A percentile compares a stretch with the other conserved stretches of the same genome.
Evolutionary conservation across 2,113 vertebrate genomes (phyloP).

Genomic region (Aptenodytes patagonicus): DNA sequence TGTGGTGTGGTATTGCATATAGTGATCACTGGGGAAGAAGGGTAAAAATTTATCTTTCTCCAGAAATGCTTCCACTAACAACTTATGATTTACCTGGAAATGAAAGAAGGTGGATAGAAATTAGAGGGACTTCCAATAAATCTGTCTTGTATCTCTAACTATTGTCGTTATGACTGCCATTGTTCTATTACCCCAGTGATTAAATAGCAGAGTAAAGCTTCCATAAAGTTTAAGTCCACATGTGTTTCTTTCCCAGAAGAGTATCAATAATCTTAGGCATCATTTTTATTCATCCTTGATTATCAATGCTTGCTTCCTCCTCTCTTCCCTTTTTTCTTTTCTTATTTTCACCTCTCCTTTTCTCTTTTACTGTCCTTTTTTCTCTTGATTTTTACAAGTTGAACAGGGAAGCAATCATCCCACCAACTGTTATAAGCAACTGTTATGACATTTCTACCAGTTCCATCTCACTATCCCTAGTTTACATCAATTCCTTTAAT

Average conservation of each 20-base stretch:
- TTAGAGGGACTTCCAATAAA: background rate
- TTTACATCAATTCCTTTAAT: background rate
- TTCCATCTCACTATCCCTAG: background rate
- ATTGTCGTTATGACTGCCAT: background rate
- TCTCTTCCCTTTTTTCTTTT: background rate
- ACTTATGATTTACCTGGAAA: background rate
- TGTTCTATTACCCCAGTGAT: rapidly evolving
- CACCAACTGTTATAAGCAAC: background rate
- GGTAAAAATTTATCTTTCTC: background rate
- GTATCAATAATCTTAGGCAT: background rate
- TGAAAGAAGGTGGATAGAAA: background rate
- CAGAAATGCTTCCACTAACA: background rate
- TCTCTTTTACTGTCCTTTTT: background rate
- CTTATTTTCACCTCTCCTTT: background rate
- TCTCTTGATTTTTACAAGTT: background rate
- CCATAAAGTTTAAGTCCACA: background rate
- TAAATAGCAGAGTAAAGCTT: background rate
- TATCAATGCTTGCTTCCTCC: background rate
- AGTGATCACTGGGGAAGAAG: background rate
- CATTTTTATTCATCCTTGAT: background rate
- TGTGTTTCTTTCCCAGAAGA: background rate
- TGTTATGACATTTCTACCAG: background rate
- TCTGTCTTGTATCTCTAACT: background rate
- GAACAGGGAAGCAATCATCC: background rate
- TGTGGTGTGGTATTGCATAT: background rate